Evolutionary conservation across 2,113 vertebrate genomes (phyloP).

Genomic region (Acanthisitta chloris): DNA sequence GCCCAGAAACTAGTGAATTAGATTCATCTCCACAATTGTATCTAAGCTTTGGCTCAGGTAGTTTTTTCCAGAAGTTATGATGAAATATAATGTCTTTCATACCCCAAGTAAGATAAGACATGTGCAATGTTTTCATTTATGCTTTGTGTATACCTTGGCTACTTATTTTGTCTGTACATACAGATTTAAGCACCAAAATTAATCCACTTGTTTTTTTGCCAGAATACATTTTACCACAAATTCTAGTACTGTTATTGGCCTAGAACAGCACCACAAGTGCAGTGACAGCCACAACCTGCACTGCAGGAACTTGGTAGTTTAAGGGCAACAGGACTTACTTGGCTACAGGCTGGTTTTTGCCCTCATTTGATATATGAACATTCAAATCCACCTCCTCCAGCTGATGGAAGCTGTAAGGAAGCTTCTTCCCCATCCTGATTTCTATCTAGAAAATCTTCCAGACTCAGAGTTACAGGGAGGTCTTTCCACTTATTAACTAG

Average conservation of each 20-base stretch:
- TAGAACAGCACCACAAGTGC: background rate
- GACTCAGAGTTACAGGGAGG: background rate
- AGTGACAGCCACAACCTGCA: background rate
- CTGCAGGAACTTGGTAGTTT: background rate
- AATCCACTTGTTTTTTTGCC: background rate
- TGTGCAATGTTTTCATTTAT: background rate
- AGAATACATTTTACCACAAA: background rate
- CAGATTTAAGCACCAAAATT: background rate
- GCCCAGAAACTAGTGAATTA: background rate
- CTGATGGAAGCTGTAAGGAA: background rate
- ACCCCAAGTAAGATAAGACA: background rate
- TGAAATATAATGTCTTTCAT: background rate
- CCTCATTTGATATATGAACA: background rate
- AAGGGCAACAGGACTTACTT: background rate
- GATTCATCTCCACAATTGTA: background rate
- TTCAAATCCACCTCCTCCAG: background rate
- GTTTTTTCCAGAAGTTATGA: background rate
- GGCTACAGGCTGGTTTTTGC: background rate
- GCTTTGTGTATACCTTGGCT: background rate
- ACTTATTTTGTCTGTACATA: background rate
- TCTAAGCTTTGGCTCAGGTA: background rate
- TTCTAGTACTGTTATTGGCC: background rate
- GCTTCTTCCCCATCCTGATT: background rate
- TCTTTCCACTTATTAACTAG: background rate
- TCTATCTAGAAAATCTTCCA: background rate